A percentile compares a stretch with the other conserved stretches of the same genome.
Evolutionary conservation across 2,888 invertebrate species (phyloP).

Genomic region (Pseudanteris insignis): DNA sequence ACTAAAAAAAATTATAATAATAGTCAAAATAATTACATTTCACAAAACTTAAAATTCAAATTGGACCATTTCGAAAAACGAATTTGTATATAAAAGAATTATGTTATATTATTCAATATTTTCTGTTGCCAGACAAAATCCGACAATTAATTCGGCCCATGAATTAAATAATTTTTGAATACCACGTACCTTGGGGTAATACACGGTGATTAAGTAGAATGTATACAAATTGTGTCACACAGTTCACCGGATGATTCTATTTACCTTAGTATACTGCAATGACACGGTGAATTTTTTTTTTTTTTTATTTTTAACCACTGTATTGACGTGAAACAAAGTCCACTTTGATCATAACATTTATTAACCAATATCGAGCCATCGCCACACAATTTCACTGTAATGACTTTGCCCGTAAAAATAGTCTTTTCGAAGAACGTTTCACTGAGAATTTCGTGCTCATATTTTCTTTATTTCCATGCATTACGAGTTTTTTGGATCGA

Average conservation of each 20-base stretch:
- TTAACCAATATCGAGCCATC: slow-evolving; percentile 18
- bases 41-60: neutral
- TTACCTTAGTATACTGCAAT: slow-evolving; percentile 21
- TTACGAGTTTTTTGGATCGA: neutral
- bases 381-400: slow-evolving; percentile 13
- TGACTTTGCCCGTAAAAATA: slow-evolving; percentile 19
- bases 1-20: too few relatives aligned
- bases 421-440: too few relatives aligned
- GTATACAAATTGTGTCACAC: slow-evolving; percentile 34
- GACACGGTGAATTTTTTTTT: slow-evolving; percentile 12
- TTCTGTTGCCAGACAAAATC: too few relatives aligned
- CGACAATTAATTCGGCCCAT: too few relatives aligned
- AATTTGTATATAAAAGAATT: too few relatives aligned
- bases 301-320: slow-evolving; percentile 38
- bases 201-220: slow-evolving; percentile 15
- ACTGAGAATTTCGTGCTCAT: too few relatives aligned
- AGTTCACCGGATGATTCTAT: slow-evolving; percentile 27
- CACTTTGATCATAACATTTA: slow-evolving; percentile 32
- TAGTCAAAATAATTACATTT: too few relatives aligned
- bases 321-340: slow-evolving; percentile 24
- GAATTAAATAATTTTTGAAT: too few relatives aligned
- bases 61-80: too few relatives aligned
- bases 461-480: too few relatives aligned
- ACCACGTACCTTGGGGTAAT: too few relatives aligned
- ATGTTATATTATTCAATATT: too few relatives aligned